Evolutionary conservation across 1,140 invertebrate species (phyloP).

Genomic region (Bombus cullumanus): DNA sequence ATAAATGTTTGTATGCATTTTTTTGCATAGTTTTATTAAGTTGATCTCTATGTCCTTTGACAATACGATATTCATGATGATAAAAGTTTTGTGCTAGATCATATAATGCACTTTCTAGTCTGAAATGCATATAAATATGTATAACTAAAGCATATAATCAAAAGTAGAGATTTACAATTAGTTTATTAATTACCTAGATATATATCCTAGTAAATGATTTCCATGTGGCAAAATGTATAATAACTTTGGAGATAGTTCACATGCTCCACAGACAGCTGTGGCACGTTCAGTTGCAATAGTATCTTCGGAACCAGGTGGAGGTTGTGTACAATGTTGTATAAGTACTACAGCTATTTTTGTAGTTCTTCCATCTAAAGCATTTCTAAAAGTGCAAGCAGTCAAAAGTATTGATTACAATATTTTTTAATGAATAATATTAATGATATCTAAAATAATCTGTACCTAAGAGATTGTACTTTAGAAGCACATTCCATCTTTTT

Average conservation of each 20-base stretch:
- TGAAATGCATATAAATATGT: constrained; percentile 62
- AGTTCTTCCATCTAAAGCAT: constrained; percentile 89
- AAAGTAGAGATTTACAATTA: not conserved
- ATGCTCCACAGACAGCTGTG: constrained; percentile 93
- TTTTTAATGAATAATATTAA: constrained; percentile 8
- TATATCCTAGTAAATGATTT: constrained; percentile 93
- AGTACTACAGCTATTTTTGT: constrained; percentile 95
- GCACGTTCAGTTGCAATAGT: constrained; percentile 93
- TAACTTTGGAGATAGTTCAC: constrained; percentile 95
- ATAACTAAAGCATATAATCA: not conserved
- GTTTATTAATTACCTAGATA: constrained; percentile 83
- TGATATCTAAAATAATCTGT: constrained; percentile 46
- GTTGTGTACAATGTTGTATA: constrained; percentile 90
- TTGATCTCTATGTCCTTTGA: constrained; percentile 95
- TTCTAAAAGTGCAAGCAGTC: constrained; percentile 77
- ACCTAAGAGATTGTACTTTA: constrained; percentile 94
- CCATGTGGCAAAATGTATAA: constrained; percentile 94
- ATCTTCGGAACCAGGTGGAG: constrained; percentile 92
- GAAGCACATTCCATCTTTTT: constrained; percentile 96
- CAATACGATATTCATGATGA: constrained; percentile 92
- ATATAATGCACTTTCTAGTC: constrained; percentile 96
- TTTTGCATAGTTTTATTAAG: constrained; percentile 96
- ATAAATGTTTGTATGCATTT: constrained; percentile 93
- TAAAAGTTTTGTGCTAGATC: constrained; percentile 97
- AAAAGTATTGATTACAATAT: constrained; percentile 20